phyloP scores from a whole-genome alignment of 2,888 invertebrate species.

The Agrilus cyanescens region DNA sequence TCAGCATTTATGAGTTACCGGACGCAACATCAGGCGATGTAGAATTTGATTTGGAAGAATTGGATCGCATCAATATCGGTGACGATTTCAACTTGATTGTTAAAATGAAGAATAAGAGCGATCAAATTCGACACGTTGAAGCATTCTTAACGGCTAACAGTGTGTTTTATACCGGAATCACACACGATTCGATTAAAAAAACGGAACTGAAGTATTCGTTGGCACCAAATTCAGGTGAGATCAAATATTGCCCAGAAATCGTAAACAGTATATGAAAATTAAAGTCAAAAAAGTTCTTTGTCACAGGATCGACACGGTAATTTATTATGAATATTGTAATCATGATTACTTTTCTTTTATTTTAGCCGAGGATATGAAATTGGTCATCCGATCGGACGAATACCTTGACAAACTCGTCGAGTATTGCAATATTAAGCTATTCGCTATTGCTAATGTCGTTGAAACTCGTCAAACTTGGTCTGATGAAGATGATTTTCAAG shows the following conservation, averaged over 20 bases:
- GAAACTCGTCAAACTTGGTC: slow-evolving; percentile 77
- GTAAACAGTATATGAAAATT: background rate
- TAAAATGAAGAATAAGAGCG: slow-evolving; percentile 50
- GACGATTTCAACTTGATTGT: slow-evolving; percentile 55
- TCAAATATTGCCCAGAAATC: background rate
- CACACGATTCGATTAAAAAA: slow-evolving; percentile 56
- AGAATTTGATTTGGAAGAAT: slow-evolving; percentile 52
- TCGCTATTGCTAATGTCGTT: slow-evolving; percentile 62
- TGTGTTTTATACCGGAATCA: slow-evolving; percentile 67
- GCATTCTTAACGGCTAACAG: slow-evolving; percentile 55
- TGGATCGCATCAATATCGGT: slow-evolving; percentile 59
- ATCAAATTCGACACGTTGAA: slow-evolving; percentile 49
- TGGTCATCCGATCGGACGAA: slow-evolving; percentile 52
- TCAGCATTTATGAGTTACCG: slow-evolving; percentile 49
- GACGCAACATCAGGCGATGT: slow-evolving; percentile 47
- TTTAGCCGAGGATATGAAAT: slow-evolving; percentile 43
- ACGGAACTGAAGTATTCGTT: slow-evolving; percentile 53
- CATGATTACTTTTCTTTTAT: slow-evolving; percentile 4
- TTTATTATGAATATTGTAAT: no score
- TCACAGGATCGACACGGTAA: no score
- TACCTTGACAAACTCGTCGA: slow-evolving; percentile 71
- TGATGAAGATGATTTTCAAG: slow-evolving; percentile 71
- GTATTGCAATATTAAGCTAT: slow-evolving; percentile 68
- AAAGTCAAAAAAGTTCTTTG: no score
- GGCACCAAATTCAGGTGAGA: slow-evolving; percentile 50